These are phyloP conservation scores for Branchipolynoe longqiensis DNA, from an alignment of 2,888 invertebrate genomes.

Conservation along the genomic window DNA sequence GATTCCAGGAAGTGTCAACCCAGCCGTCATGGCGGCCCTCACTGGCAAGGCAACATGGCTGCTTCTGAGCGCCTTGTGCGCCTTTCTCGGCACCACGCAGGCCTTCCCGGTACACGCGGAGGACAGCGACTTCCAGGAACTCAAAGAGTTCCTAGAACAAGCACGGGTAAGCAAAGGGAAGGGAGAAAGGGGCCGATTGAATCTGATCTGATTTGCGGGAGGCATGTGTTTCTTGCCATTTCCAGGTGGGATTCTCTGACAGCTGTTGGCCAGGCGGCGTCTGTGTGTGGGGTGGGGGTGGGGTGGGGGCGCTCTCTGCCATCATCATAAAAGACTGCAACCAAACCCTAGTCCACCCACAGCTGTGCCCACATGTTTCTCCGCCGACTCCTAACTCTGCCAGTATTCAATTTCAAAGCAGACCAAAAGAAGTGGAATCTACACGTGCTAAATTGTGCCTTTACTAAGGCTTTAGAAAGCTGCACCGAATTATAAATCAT, in stretches of 20 bases:
- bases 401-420: too few relatives aligned
- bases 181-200: too few relatives aligned
- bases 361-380: neutral
- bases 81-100: neutral
- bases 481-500: too few relatives aligned
- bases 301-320: too few relatives aligned
- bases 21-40: conserved; percentile 14
- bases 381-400: too few relatives aligned
- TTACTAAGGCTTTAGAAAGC: too few relatives aligned
- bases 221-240: neutral
- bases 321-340: too few relatives aligned
- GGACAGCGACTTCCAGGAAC: conserved; percentile 39
- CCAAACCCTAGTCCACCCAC: too few relatives aligned
- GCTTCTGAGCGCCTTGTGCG: neutral
- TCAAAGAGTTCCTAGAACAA: conserved; percentile 39
- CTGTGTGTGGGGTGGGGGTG: too few relatives aligned
- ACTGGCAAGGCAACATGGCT: conserved; percentile 37
- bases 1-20: conserved; percentile 33
- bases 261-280: conserved; percentile 38
- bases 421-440: too few relatives aligned
- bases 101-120: conserved; percentile 7
- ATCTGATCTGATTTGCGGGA: too few relatives aligned
- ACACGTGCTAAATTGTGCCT: too few relatives aligned
- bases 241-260: neutral
- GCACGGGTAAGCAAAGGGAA: conserved; percentile 4